Base-by-base conservation (phyloP, 23 tunicate genomes). In the Aplidium turbinatum region DNA sequence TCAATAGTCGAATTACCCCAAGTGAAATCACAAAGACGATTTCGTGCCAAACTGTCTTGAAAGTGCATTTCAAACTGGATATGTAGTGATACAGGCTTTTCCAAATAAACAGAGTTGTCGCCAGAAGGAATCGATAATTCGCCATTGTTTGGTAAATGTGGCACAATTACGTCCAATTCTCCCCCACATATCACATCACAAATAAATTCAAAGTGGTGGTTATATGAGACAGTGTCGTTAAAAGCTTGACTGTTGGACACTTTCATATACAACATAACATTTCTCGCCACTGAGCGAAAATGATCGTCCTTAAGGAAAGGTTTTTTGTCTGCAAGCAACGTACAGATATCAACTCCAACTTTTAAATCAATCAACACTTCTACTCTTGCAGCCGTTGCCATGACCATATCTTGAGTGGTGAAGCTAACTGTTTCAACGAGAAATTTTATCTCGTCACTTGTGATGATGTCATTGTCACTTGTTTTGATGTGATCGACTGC, bases 211-310 rank as follows among this genome's bases (percentile, higher is more conserved):
- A 70, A 24, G 18, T 31, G 9, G 38, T 70, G 47, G 58, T 70
- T 70, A 35, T 70, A 70, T 19, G 47, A 34, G 3, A 70, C 58
- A 34, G 47, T 24, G 38, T 70, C 76, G 4, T 28, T 70, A 24
- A 21, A 16, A 4, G 7, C n/a, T 3, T 58, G 4, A 62, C 5
- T 16, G 50, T 11, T n/a, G 4, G 18, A 25, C 30, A 47, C 35
- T 13, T 25, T 48, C 35, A 70, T 40, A 2, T 4, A 24, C 76
- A 58, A 70, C 16, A 30, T 18, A 20, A 70, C 58, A 28, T 47
- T 28, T 3, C 58, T 26, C 4, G 58, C 58, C 47, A 70, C 76
- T 4, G 7, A 16, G 21, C 58, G 58, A 4, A 47, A 24, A 25
- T 47, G 47, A 6, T 25, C 58, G 3, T 20, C 58, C 35, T 4